Evolutionary conservation across 2,113 vertebrate species (phyloP).

Genomic region (Numida meleagris): DNA sequence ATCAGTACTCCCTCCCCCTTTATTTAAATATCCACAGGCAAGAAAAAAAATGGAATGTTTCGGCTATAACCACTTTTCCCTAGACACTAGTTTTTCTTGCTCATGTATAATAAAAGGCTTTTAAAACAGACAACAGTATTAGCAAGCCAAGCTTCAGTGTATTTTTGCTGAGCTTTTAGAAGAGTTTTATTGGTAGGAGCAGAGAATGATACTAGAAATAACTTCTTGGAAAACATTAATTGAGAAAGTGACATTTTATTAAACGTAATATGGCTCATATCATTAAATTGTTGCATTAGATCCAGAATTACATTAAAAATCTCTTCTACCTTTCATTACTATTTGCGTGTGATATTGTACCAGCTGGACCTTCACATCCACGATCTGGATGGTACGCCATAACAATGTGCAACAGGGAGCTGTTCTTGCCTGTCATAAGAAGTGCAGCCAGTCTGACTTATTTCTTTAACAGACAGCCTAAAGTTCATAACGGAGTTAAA

Average conservation of each 20-base stretch:
- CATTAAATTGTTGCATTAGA: slow-evolving; percentile 4
- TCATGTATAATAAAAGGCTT: slow-evolving; percentile 51
- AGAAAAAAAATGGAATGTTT: slow-evolving; percentile 66
- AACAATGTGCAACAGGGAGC: neutral
- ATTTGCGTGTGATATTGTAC: neutral
- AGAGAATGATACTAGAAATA: slow-evolving; percentile 10
- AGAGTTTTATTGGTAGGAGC: slow-evolving; percentile 10
- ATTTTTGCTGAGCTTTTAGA: slow-evolving; percentile 35
- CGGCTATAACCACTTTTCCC: slow-evolving; percentile 51
- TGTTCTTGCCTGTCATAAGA: neutral
- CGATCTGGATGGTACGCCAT: neutral
- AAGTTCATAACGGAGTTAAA: neutral
- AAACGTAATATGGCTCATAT: neutral
- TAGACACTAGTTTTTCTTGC: slow-evolving; percentile 54
- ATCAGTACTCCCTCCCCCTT: slow-evolving; percentile 45
- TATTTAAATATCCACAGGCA: slow-evolving; percentile 60
- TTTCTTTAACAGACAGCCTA: neutral
- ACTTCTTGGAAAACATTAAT: slow-evolving; percentile 52
- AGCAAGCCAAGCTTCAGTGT: slow-evolving; percentile 4
- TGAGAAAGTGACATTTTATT: slow-evolving; percentile 34
- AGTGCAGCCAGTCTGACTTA: neutral
- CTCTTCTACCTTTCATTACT: neutral
- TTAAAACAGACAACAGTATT: slow-evolving; percentile 17
- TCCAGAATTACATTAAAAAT: neutral
- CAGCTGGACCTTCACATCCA: neutral